phyloP scores from a whole-genome alignment of 2,797 vertebrate genomes.

The Bradypus variegatus region DNA sequence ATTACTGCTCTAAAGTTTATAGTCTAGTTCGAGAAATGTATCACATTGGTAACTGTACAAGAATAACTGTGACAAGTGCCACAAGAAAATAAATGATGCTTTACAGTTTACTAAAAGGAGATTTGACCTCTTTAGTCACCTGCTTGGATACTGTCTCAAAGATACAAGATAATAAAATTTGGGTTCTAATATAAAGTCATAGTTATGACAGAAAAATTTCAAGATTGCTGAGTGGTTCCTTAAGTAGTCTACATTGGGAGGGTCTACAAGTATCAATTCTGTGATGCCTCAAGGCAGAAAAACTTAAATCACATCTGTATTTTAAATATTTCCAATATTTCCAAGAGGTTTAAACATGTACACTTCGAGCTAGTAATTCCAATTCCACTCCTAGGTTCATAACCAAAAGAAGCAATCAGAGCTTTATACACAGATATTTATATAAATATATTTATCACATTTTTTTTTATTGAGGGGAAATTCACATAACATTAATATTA shows the following conservation, averaged over 20 bases:
- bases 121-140: neutral
- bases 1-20: neutral
- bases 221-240: neutral
- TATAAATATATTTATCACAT: neutral
- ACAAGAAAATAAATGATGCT: neutral
- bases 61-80: neutral
- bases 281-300: neutral
- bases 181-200: neutral
- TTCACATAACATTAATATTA: no score
- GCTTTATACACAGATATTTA: neutral
- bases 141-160: neutral
- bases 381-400: neutral
- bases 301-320: neutral
- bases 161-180: neutral
- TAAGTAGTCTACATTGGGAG: neutral
- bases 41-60: neutral
- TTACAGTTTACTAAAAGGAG: neutral
- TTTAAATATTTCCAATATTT: neutral
- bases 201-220: neutral
- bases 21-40: neutral
- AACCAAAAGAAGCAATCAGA: neutral
- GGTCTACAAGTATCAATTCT: neutral
- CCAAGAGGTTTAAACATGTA: neutral
- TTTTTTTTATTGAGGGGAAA: neutral
- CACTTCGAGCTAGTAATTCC: neutral